A percentile compares a stretch with the other conserved stretches of the same genome.
These are phyloP conservation scores for Asbolus verrucosus DNA, from an alignment of 1,140 invertebrate genomes.

Conservation along the genomic window DNA sequence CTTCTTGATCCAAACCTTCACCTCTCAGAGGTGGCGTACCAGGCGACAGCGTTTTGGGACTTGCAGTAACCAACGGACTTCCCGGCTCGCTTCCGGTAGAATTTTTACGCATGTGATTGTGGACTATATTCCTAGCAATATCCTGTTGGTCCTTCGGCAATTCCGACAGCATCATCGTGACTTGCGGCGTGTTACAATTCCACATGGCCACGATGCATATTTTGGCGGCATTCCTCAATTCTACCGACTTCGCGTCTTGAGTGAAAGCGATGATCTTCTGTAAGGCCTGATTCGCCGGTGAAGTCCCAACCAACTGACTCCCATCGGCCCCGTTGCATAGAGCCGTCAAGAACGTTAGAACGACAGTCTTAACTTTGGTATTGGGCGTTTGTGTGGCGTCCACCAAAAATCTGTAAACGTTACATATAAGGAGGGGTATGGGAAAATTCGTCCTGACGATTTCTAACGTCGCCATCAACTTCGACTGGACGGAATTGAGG, in stretches of 20 bases:
- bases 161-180: conserved; percentile 84
- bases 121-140: conserved; percentile 84
- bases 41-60: conserved; percentile 64
- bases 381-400: conserved; percentile 93
- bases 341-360: conserved; percentile 78
- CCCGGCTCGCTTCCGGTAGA: conserved; percentile 69
- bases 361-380: conserved; percentile 77
- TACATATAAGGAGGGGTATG: conserved; percentile 71
- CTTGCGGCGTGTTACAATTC: conserved; percentile 89
- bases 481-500: conserved; percentile 88
- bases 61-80: conserved; percentile 57
- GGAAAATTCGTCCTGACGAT: conserved; percentile 83
- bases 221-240: conserved; percentile 83
- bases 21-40: conserved; percentile 67
- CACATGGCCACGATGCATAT: conserved; percentile 87
- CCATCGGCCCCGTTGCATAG: conserved; percentile 72
- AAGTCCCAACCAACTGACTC: conserved; percentile 61
- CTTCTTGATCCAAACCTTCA: conserved; percentile 84
- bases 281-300: conserved; percentile 72
- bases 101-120: conserved; percentile 80
- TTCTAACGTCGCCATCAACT: conserved; percentile 89
- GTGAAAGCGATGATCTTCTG: conserved; percentile 75
- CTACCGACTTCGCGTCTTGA: conserved; percentile 78
- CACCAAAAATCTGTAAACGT: conserved; percentile 79
- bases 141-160: conserved; percentile 88